Evolutionary conservation across 2,113 vertebrate genomes (phyloP).

Genomic region (Entelurus aequoreus): DNA sequence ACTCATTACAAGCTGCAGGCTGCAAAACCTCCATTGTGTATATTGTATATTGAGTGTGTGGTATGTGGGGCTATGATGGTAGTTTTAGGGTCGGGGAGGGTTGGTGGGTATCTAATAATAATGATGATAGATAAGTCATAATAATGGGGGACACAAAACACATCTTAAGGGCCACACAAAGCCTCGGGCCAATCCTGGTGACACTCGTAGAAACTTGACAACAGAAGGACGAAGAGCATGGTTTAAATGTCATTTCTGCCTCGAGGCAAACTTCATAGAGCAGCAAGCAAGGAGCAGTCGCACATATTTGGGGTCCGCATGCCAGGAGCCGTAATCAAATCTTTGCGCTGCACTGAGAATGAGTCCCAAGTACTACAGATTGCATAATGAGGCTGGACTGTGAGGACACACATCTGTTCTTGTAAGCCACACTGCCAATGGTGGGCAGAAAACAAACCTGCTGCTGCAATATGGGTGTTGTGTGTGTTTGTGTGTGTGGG

Average conservation of each 20-base stretch:
- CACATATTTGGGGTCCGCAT: conserved; percentile 1
- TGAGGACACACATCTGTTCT: conserved; percentile 58
- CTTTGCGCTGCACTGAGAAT: conserved; percentile 24
- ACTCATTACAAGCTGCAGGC: no score
- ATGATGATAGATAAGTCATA: no score
- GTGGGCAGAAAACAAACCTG: conserved; percentile 34
- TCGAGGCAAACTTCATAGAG: conserved; percentile 22
- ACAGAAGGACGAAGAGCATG: conserved; percentile 24
- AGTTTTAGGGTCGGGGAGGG: no score
- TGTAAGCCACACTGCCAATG: conserved; percentile 49
- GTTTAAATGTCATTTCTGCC: conserved; percentile 34
- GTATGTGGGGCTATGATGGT: no score
- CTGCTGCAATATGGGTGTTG: conserved; percentile 23
- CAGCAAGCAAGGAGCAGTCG: conserved; percentile 27
- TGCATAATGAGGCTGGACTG: conserved; percentile 57
- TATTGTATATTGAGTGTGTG: no score
- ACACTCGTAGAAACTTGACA: conserved; percentile 18
- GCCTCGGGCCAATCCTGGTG: neutral
- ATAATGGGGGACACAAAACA: conserved; percentile 7
- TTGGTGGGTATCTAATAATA: no score
- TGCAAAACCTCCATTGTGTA: no score
- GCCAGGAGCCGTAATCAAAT: conserved; percentile 27
- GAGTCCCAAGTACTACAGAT: conserved; percentile 41
- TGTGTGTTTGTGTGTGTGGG: conserved; percentile 7
- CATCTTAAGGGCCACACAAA: conserved; percentile 6